Evolutionary conservation across 2,113 vertebrate genomes (phyloP).

Genomic region (Salvelinus namaycush): DNA sequence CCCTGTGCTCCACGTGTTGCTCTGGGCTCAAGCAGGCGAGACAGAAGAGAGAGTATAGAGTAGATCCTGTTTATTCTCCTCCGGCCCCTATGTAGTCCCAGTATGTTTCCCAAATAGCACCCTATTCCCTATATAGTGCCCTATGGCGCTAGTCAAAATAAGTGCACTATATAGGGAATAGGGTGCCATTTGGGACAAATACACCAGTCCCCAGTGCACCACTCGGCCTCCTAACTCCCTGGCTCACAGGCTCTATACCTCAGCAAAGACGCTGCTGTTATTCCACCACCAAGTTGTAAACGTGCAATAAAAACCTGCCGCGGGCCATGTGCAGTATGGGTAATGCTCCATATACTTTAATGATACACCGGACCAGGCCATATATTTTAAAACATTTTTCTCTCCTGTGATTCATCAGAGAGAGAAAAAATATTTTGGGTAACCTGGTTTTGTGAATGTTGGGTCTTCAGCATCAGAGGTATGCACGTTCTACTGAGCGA

Average conservation of each 20-base stretch:
- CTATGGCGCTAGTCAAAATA: no score
- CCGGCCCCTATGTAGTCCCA: not conserved
- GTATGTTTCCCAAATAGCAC: not conserved
- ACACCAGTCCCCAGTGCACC: not conserved
- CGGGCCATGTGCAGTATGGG: constrained; percentile 63
- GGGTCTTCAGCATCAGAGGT: not conserved
- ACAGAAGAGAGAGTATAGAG: not conserved
- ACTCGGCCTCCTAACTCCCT: constrained; percentile 20
- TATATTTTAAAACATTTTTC: constrained; percentile 65
- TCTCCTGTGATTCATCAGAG: constrained; percentile 52
- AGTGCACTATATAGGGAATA: no score
- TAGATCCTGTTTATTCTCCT: not conserved
- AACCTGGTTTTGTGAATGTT: not conserved
- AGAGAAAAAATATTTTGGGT: not conserved
- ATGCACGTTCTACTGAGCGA: not conserved
- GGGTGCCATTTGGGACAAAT: no score
- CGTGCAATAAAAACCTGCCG: constrained; percentile 68
- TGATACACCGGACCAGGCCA: constrained; percentile 58
- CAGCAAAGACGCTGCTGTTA: constrained; percentile 58
- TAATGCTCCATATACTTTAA: constrained; percentile 78
- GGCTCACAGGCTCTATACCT: constrained; percentile 29
- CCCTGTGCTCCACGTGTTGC: not conserved
- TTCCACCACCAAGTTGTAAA: constrained; percentile 67
- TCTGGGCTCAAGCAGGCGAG: not conserved
- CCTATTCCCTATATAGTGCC: no score